Percentiles rank a stretch among this genome's conserved stretches.
phyloP scores from a whole-genome alignment of 2,113 vertebrate genomes.

The Bubo bubo region DNA sequence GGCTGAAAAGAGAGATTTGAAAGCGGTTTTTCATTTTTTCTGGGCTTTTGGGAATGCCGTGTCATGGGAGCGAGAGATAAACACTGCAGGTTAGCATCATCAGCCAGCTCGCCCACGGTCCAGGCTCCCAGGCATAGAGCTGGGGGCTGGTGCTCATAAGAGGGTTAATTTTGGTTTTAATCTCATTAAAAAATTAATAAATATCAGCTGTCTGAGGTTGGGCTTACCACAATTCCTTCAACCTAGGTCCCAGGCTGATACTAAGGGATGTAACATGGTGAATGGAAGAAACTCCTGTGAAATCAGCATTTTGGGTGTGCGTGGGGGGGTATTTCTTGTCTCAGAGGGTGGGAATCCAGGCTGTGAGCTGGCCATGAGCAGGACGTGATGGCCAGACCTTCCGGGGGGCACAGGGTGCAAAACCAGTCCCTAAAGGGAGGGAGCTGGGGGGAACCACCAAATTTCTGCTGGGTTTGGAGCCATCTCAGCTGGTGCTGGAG shows the following conservation, averaged over 20 bases:
- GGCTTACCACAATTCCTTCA: background rate
- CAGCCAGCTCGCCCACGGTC: accelerated
- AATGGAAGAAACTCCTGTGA: background rate
- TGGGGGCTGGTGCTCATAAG: background rate
- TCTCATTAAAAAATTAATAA: background rate
- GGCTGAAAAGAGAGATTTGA: background rate
- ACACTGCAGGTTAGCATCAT: background rate
- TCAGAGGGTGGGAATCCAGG: background rate
- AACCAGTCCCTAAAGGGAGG: background rate
- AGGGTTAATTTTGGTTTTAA: background rate
- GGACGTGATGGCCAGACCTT: background rate
- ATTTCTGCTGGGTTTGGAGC: background rate
- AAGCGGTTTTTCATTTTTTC: background rate
- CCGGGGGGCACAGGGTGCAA: background rate
- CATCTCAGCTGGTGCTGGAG: background rate
- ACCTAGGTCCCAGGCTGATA: background rate
- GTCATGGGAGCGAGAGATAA: background rate
- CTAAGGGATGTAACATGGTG: background rate
- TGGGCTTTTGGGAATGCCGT: background rate
- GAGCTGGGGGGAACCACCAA: background rate
- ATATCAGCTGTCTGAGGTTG: background rate
- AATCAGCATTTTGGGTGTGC: background rate
- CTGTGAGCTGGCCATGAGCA: background rate
- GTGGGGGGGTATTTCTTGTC: background rate
- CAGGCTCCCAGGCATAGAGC: background rate